phyloP scores from a whole-genome alignment of 2,113 vertebrate species.

The Danio rerio region DNA sequence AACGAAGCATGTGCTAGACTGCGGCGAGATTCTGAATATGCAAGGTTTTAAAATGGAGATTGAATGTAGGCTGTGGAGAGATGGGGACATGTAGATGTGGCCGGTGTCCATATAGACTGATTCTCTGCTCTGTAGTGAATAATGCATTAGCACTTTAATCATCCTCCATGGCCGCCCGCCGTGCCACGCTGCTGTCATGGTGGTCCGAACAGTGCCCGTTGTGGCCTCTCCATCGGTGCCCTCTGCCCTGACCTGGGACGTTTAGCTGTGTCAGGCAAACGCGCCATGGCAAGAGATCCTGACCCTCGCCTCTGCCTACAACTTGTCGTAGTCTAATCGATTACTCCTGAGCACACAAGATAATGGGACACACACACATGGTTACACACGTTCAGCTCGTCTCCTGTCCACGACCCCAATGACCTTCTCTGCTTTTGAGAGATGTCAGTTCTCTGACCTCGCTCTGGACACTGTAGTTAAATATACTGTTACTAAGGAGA shows the following conservation, averaged over 20 bases:
- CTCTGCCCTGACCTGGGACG: constrained; percentile 47
- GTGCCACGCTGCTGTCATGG: constrained; percentile 11
- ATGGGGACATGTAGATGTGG: constrained; percentile 33
- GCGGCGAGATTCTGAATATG: constrained; percentile 45
- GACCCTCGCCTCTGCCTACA: constrained; percentile 55
- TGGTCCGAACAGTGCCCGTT: constrained; percentile 15
- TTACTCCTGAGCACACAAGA: constrained; percentile 45
- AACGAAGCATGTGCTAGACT: constrained; percentile 25
- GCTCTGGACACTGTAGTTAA: constrained; percentile 30
- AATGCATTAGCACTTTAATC: constrained; percentile 55
- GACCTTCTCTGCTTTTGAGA: constrained; percentile 44
- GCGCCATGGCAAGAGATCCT: constrained; percentile 42
- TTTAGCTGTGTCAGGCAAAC: constrained; percentile 53
- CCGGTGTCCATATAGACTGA: constrained; percentile 26
- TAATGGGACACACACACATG: constrained; percentile 48
- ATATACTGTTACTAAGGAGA: constrained; percentile 27
- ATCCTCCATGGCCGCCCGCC: constrained; percentile 4
- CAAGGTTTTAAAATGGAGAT: constrained; percentile 48
- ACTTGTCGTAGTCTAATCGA: constrained; percentile 51
- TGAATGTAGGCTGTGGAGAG: constrained; percentile 16
- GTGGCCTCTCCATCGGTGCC: not conserved
- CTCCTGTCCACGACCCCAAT: constrained; percentile 43
- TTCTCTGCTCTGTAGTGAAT: constrained; percentile 52
- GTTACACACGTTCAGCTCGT: constrained; percentile 33
- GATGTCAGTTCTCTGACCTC: constrained; percentile 35